Conservation (phyloP, 2,113 vertebrate species). For the Chaenogobius annularis region DNA sequence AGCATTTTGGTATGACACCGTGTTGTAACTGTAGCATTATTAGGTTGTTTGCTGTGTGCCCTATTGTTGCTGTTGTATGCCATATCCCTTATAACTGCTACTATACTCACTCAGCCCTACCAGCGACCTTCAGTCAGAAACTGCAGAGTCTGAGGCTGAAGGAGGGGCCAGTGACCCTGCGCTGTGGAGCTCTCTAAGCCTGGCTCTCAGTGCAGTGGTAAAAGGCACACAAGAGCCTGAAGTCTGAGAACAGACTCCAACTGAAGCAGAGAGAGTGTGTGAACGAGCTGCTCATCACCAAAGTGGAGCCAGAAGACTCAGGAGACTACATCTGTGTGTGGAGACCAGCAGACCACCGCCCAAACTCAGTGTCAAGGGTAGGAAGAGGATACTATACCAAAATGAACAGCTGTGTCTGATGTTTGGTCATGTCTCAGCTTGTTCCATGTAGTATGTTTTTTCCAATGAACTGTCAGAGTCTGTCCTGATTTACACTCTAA, state of each 20-base stretch:
- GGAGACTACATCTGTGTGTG: conserved; percentile 75
- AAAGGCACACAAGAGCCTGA: conserved; percentile 63
- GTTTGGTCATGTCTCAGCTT: not conserved
- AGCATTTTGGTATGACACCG: not conserved
- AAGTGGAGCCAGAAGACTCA: conserved; percentile 53
- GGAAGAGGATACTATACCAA: conserved; percentile 6
- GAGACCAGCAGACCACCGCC: conserved; percentile 74
- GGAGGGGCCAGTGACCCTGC: conserved; percentile 73
- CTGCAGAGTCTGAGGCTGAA: conserved; percentile 71
- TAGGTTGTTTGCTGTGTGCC: conserved; percentile 29
- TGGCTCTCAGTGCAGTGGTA: conserved; percentile 78
- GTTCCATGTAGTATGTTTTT: not conserved
- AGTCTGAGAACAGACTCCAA: conserved; percentile 74
- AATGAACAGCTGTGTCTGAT: not conserved
- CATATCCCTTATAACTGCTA: conserved; percentile 6
- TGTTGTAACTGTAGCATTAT: not conserved
- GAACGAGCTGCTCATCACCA: conserved; percentile 68
- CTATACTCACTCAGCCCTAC: conserved; percentile 1
- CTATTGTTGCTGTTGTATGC: not conserved
- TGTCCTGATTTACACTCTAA: not conserved
- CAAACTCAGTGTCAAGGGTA: conserved; percentile 64
- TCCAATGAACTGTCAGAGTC: not conserved
- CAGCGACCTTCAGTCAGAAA: conserved; percentile 56
- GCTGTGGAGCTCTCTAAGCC: conserved; percentile 81
- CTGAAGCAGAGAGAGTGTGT: conserved; percentile 61